Base-by-base conservation (phyloP, 2,888 invertebrate species). In the Stenodera caucasica region DNA sequence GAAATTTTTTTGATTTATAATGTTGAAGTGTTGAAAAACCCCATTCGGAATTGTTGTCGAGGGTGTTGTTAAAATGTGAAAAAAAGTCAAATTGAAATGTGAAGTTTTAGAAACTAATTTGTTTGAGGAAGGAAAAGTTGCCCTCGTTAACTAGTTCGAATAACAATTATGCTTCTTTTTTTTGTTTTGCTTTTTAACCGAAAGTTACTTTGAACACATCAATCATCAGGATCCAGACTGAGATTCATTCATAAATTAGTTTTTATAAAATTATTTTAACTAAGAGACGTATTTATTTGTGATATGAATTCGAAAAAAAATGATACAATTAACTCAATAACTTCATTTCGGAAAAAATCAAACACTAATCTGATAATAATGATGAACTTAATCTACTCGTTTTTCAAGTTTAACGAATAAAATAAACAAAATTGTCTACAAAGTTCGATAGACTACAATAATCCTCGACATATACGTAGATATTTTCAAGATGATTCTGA, bases 371-470 rank as follows among this genome's bases (percentile, higher is more conserved):
- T 21, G 21, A 45, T 21, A 21, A 45, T 45, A 21, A 45, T 21
- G 45, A 45, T 45, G 21, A 21, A 21, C 21, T 45, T 45, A 45
- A 45, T 45, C 45, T 45, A 45, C 45, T 21, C 21, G 45, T 45
- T 45, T 45, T 40, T 37, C 37, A 37, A 37, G 37, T 37, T 37
- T 18, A 40, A 40, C 40, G 18, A 21, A 45, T 21, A 45, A 45
- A 45, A 45, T 45, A 45, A 45, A 45, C 45, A 45, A 45, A 45
- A 45, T 45, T 12, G 2, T 45, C 21, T 21, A 18, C 45, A 45
- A 45, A 21, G 45, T 45, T 45, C 45, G 45, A 45, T 45, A 21
- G 12, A 45, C 45, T 45, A 21, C 21, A 45, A 45, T 45, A 45
- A 45, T 45, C 21, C 21, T 45, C 11, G 5, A 45, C 5, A 35